Base-by-base conservation (phyloP, 53 echinoderm and acorn worm genomes). In the Luidia sarsii region DNA sequence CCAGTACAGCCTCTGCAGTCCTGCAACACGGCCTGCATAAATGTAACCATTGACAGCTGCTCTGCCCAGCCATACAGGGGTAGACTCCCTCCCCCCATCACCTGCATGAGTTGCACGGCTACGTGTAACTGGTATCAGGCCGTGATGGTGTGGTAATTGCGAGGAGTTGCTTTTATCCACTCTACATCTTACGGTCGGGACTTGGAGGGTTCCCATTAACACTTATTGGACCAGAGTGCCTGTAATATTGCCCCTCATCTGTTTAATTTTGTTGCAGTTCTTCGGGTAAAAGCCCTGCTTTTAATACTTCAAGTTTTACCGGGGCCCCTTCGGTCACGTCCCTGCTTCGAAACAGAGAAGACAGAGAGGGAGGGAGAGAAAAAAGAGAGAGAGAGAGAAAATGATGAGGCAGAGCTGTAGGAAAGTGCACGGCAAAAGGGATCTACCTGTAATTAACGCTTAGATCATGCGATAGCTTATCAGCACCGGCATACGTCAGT, bases 381-480 rank as follows among this genome's bases (percentile, higher is more conserved):
- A 52, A n/a, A 16, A 20, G 21, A 71, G 30, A n/a, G 19, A 7
- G 63, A 35, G 52, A 52, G 71, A 72, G 56, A 72, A 72, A 63
- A 11, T 41, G 41, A 6, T n/a, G n/a, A n/a, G n/a, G n/a, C n/a
- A n/a, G n/a, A n/a, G n/a, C n/a, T n/a, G n/a, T n/a, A n/a, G n/a
- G n/a, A n/a, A n/a, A 70, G 70, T 55, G 72, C 72, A 72, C 33
- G 72, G 15, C 54, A 13, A n/a, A n/a, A 33, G 72, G 55, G 56
- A 55, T 56, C 72, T 72, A 72, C 72, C 72, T 72, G 72, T 72
- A 72, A 72, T 72, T 72, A 72, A 55, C 72, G 72, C 72, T 72
- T 72, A 72, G 72, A 72, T 72, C 72, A 72, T 54, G 72, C 72
- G 72, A 72, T 72, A 72, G 72, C 72, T 72, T 72, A 72, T 72